Evolutionary conservation across 2,888 invertebrate species (phyloP), one percentile per base, ranked within the genome.

Genomic region (Drosophila subsilvestris): DNA sequence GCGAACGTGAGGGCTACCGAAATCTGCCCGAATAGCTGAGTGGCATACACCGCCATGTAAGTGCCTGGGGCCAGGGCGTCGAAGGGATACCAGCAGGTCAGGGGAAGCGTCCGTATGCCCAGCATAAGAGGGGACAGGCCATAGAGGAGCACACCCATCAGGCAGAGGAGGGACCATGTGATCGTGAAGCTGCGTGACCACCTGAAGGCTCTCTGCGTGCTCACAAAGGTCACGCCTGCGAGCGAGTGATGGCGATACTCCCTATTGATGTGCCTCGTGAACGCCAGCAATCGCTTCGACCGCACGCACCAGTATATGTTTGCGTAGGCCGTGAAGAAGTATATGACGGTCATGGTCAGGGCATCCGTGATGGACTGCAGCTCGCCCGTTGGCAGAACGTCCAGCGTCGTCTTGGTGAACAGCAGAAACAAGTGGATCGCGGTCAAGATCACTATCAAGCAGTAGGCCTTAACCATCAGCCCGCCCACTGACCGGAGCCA

Each of bases 61-160:
- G 79, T 60, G 25, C 53, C 45, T 6, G 76, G 69, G 56, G 87
- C 90, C 76, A 88, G 62, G 4, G 80, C 79, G 74, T 92, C 86
- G 49, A 91, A 91, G 0, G 92, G 92, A 81, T 92, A 92, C 91
- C 91, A 91, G 51, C 89, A 89, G 4, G 76, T 78, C 29, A 92
- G 60, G 0, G 92, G 91, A 43, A 91, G 63, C 4, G 76, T 71
- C 3, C 80, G 71, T 3, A 73, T 74, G 3, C 85, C 74, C 56
- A 88, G 22, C 0, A 91, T 63, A 5, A 91, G 20, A 0, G 91
- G 92, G 2, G 84, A 75, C 3, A 91, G 45, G 1, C 86, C 88
- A 86, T 90, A 91, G 29, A 76, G 77, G n/a, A 78, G 58, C 0
- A 87, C 89, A 6, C 89, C 90, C 10, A 29, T 0, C n/a, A 86